Conservation (phyloP, 2,888 invertebrate species). For the Harpalus rufipes region DNA sequence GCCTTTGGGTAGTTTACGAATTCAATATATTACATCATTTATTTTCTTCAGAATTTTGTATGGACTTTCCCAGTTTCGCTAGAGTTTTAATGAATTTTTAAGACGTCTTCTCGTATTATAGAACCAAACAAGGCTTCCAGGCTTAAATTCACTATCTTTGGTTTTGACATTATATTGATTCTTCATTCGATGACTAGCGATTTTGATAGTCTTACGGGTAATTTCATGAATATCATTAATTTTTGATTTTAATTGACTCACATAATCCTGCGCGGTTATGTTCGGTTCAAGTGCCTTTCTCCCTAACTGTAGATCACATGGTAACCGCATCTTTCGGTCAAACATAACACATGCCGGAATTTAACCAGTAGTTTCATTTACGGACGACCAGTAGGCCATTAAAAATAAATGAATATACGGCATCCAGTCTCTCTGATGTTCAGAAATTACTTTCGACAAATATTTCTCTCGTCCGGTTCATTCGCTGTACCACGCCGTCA, state of each 20-base stretch:
- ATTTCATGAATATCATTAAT: background rate
- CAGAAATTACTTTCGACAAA: background rate
- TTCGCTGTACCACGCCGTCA: background rate
- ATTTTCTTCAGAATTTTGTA: background rate
- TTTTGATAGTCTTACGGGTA: background rate
- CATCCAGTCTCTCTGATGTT: background rate
- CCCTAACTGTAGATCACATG: background rate
- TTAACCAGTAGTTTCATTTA: constrained; percentile 1
- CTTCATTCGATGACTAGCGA: background rate
- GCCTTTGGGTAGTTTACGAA: background rate
- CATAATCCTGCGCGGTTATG: background rate
- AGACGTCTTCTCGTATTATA: background rate
- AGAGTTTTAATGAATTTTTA: background rate
- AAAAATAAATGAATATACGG: background rate
- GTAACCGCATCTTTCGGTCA: background rate
- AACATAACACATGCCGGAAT: too few species aligned
- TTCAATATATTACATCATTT: background rate
- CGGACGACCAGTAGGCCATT: background rate
- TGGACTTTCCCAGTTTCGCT: background rate
- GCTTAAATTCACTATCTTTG: background rate
- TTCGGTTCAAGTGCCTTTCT: background rate
- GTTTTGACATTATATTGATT: background rate
- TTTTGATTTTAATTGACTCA: background rate
- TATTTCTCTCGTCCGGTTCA: background rate
- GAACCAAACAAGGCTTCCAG: background rate